Percentiles rank a stretch among this genome's conserved stretches.
Conservation (phyloP, 2,888 invertebrate genomes). For the Coelinius sp. region DNA sequence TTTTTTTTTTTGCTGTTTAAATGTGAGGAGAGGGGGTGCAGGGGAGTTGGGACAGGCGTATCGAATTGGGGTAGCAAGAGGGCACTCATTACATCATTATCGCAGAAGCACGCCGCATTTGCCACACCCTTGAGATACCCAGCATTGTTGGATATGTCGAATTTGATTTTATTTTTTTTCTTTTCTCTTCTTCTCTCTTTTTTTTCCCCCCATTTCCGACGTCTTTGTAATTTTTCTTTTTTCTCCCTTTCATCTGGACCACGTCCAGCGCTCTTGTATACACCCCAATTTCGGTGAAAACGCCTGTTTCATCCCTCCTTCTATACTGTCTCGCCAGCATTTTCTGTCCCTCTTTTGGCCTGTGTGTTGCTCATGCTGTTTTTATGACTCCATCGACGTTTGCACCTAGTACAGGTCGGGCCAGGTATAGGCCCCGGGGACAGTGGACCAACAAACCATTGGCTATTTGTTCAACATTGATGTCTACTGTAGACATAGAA, state of each 20-base stretch:
- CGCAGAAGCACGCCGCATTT: conserved; percentile 57
- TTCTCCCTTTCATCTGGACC: conserved; percentile 36
- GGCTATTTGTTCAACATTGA: conserved; percentile 61
- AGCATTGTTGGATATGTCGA: conserved; percentile 40
- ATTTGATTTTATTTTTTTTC: conserved; percentile 38
- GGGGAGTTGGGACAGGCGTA: conserved; percentile 50
- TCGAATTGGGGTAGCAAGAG: conserved; percentile 55
- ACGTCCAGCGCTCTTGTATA: conserved; percentile 33
- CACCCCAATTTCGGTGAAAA: conserved; percentile 37
- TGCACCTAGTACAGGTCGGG: conserved; percentile 32
- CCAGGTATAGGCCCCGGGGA: conserved; percentile 35
- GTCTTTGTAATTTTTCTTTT: conserved; percentile 1
- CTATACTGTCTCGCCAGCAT: conserved; percentile 35
- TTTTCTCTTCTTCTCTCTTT: conserved; percentile 23
- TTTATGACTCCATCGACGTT: conserved; percentile 41
- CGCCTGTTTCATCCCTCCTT: conserved; percentile 39
- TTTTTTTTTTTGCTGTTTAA: background rate
- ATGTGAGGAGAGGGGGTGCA: conserved; percentile 32
- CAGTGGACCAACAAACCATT: conserved; percentile 61
- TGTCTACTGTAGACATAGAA: conserved; percentile 39
- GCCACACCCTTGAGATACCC: conserved; percentile 51
- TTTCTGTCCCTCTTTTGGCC: conserved; percentile 36
- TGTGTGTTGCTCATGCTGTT: conserved; percentile 36
- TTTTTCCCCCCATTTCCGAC: background rate
- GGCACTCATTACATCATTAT: conserved; percentile 65